Conservation (phyloP, 2,113 vertebrate genomes). For the Bubalus kerabau region DNA sequence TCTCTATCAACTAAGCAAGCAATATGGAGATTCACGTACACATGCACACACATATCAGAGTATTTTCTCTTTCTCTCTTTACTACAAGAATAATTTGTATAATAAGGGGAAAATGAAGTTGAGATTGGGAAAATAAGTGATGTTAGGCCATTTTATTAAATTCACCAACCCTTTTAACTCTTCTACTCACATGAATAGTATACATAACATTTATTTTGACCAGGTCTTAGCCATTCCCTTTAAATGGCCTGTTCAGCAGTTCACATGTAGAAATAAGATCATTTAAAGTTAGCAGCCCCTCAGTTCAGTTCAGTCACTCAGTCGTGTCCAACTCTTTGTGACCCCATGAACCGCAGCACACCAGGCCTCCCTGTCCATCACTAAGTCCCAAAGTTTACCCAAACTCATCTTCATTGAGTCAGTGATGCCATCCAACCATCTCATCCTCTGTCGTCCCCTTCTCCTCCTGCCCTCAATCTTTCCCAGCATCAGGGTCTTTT, state of each 20-base stretch:
- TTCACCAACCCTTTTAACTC: neutral
- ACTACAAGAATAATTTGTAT: neutral
- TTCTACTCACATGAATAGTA: neutral
- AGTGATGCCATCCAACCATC: neutral
- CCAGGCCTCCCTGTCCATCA: neutral
- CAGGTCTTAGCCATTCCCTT: neutral
- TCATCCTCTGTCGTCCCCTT: neutral
- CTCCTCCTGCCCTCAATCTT: neutral
- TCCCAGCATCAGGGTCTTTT: neutral
- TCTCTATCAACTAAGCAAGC: neutral
- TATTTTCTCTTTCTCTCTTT: neutral
- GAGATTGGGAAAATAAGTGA: neutral
- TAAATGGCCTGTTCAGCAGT: neutral
- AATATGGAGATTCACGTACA: neutral
- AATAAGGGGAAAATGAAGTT: neutral
- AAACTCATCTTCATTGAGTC: neutral
- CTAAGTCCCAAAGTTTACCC: neutral
- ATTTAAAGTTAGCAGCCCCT: neutral
- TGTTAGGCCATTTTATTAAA: neutral
- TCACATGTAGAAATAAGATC: neutral
- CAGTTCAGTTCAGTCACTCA: neutral
- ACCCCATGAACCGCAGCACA: neutral
- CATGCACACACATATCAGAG: neutral
- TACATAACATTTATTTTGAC: slow-evolving; percentile 13
- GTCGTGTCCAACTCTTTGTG: neutral